Percentiles rank a stretch among this genome's conserved stretches.
These are phyloP conservation scores for Salvelinus fontinalis DNA, from an alignment of 2,113 vertebrate genomes.

Conservation along the genomic window DNA sequence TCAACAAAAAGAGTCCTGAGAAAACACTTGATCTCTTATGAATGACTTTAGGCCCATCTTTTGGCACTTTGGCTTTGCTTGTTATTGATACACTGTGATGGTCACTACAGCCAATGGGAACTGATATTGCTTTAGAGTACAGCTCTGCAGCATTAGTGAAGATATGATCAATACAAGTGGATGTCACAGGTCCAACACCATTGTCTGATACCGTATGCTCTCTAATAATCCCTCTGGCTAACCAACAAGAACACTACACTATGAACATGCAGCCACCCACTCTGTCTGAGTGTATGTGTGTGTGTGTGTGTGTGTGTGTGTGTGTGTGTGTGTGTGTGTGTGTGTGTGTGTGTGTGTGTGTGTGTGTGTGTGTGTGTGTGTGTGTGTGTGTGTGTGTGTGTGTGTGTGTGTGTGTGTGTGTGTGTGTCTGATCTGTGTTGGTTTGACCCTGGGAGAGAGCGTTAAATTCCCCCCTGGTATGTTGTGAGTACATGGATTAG, in stretches of 20 bases:
- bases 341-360: slow-evolving; percentile 16
- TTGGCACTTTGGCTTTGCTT: no score
- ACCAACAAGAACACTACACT: slow-evolving; percentile 34
- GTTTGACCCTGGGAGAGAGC: background rate
- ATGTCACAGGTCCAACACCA: no score
- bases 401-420: background rate
- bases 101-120: no score
- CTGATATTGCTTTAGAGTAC: no score
- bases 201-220: slow-evolving; percentile 27
- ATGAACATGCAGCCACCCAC: slow-evolving; percentile 4
- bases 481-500: background rate
- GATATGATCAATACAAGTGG: no score
- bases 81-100: no score
- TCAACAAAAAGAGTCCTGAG: no score
- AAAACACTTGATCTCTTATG: no score
- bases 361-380: slow-evolving; percentile 18
- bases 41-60: no score
- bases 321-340: slow-evolving; percentile 20
- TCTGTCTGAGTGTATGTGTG: slow-evolving; percentile 17
- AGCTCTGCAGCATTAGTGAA: no score
- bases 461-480: slow-evolving; percentile 2
- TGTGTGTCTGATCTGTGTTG: background rate
- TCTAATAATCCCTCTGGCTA: slow-evolving; percentile 49
- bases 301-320: background rate
- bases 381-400: slow-evolving; percentile 18